These are phyloP conservation scores for Tuberolachnus salignus DNA, from an alignment of 2,888 invertebrate genomes.

Conservation along the genomic window DNA sequence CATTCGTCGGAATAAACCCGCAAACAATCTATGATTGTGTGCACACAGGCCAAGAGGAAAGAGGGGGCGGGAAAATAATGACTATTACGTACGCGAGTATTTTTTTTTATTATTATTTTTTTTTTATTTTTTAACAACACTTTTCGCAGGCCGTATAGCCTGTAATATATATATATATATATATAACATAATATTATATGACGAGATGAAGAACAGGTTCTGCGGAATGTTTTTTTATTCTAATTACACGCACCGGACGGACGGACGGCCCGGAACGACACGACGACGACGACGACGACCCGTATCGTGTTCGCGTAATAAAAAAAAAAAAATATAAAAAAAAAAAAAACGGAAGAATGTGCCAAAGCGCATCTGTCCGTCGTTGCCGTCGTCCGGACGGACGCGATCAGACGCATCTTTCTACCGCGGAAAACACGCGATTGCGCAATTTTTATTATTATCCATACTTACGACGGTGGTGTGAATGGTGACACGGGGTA, in stretches of 20 bases:
- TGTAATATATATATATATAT: too few species aligned
- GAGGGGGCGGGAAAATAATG: too few species aligned
- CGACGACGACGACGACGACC: background rate
- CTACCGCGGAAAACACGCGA: background rate
- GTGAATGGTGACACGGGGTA: too few species aligned
- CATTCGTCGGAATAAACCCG: conserved; percentile 6
- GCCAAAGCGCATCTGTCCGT: conserved; percentile 15
- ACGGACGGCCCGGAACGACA: conserved; percentile 18
- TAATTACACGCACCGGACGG: conserved; percentile 19
- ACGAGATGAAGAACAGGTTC: conserved; percentile 32
- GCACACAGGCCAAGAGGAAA: too few species aligned
- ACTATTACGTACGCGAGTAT: too few species aligned
- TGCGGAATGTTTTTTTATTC: conserved; percentile 40
- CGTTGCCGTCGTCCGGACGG: background rate
- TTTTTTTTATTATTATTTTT: background rate
- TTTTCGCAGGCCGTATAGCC: background rate
- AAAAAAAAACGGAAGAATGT: conserved; percentile 15
- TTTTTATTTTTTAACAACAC: conserved; percentile 27
- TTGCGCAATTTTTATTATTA: background rate
- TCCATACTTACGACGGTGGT: too few species aligned
- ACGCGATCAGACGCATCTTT: background rate
- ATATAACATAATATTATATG: background rate
- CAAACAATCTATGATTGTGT: background rate
- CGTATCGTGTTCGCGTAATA: conserved; percentile 8
- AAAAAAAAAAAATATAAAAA: background rate